Base-by-base conservation (phyloP, 1,140 invertebrate genomes). In the Heliothis virescens region DNA sequence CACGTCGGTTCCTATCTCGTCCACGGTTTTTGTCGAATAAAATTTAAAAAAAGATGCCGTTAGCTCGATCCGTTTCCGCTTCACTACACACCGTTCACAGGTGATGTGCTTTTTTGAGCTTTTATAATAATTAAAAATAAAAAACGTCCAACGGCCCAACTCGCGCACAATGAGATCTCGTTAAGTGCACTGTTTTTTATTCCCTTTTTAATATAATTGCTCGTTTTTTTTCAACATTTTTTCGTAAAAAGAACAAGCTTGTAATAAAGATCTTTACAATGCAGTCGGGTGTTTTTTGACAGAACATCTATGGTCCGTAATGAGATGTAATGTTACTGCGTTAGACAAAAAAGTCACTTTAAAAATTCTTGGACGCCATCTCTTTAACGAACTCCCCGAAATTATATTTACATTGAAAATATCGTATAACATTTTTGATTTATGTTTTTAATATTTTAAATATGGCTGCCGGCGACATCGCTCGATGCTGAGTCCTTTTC, bases 401-500 rank as follows among this genome's bases (percentile, higher is more conserved):
- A 87, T 89, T 86, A 87, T 91, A 78, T 86, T 87, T 81, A 87
- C 86, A 91, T 89, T 91, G 65, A 91, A 84, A 91, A 92, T 90
- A 90, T 90, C 89, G 89, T 91, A 93, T 92, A 91, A 87, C 87
- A 65, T 89, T 89, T 91, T 90, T 93, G 92, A 93, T 93, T 93
- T 93, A 93, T 93, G 89, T 81, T 86, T 90, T 90, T 88, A 90
- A 92, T 92, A 91, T 90, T 91, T 91, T 90, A 90, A 92, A 90
- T 85, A 92, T 92, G 90, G 89, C 92, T 90, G 87, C 71, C 82
- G 92, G 92, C 90, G 85, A 86, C 86, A 88, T 86, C 82, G 85
- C 74, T 62, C 81, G 75, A 73, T 79, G 63, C 34, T 71, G 63
- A 80, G 79, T 85, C 83, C 83, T 85, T 86, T 78, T 83, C 69